Evolutionary conservation across 2,888 invertebrate species (phyloP), one percentile per base, ranked within the genome.

Genomic region (Rhagonycha fulva): DNA sequence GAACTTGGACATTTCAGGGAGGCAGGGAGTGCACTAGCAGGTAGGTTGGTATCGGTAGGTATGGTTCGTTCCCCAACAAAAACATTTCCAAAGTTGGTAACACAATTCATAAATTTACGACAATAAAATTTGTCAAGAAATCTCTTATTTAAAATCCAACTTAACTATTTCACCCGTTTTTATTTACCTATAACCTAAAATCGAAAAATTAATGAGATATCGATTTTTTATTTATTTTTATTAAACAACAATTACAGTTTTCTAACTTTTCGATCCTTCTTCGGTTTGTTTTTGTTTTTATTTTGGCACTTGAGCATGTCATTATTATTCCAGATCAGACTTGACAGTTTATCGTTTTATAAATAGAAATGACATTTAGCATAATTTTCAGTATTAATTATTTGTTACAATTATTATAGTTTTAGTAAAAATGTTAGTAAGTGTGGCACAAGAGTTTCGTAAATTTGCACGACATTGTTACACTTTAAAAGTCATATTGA

Each of bases 391-490:
- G 63, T 74, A 74, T 74, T 63, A 69, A 69, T 30, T n/a, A 30
- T 70, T 74, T 66, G 28, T 28, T 47, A 47, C n/a, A 47, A 47
- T 47, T 47, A 47, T 14, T 47, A 47, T 14, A 24, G 26, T 62
- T 62, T 70, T 70, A 47, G 47, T n/a, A n/a, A 72, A 69, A 61
- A 81, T 81, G 81, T 78, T 81, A 72, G 77, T 77, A 14, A 78
- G 78, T 73, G 75, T 82, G 28, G 76, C 82, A 61, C 78, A 79
- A 71, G 87, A 88, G 81, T 87, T 88, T 81, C 85, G 84, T 72
- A 86, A 85, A 79, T 87, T 86, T 83, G 80, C 82, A 14, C 85
- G 85, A 79, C 85, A 87, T 80, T 87, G 87, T 81, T 83, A 86
- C 28, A 85, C 84, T 71, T 81, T 88, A 76, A 84, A 84, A 79